A percentile compares a stretch with the other conserved stretches of the same genome.
phyloP scores from a whole-genome alignment of 2,888 invertebrate species.

The Oscheius onirici region DNA sequence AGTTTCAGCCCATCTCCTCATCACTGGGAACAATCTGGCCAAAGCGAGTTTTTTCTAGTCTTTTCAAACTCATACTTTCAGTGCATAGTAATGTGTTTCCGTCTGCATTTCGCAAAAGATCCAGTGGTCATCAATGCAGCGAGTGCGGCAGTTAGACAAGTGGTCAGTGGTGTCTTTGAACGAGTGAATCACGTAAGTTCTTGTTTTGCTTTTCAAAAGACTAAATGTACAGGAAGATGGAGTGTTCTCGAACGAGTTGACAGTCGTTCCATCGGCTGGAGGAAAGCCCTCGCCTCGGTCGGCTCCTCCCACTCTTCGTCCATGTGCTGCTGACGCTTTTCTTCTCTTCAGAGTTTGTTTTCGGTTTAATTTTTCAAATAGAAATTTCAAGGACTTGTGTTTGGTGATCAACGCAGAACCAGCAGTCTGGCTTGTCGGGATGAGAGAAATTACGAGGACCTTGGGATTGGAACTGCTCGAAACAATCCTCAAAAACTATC shows the following conservation, averaged over 20 bases:
- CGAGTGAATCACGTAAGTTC: conserved; percentile 71
- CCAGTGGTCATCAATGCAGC: conserved; percentile 95
- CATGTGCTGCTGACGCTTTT: conserved; percentile 82
- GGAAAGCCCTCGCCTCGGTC: conserved; percentile 78
- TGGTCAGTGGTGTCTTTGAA: conserved; percentile 82
- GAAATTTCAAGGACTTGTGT: conserved; percentile 84
- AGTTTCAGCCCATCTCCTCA: conserved; percentile 92
- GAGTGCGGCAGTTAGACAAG: conserved; percentile 93
- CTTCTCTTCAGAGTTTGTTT: conserved; percentile 84
- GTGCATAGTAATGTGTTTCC: conserved; percentile 93
- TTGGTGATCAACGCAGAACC: conserved; percentile 95
- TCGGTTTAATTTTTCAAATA: not conserved
- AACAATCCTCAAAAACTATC: conserved; percentile 82
- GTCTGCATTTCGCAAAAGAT: conserved; percentile 93
- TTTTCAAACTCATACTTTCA: conserved; percentile 73
- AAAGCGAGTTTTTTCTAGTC: conserved; percentile 77
- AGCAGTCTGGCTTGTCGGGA: conserved; percentile 91
- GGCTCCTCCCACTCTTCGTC: conserved; percentile 79
- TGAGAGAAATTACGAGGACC: conserved; percentile 95
- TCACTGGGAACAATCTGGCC: conserved; percentile 91
- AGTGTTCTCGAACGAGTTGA: conserved; percentile 56
- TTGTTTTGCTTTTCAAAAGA: not conserved
- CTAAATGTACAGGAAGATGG: conserved; percentile 62
- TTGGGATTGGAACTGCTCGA: conserved; percentile 95
- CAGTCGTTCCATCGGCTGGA: conserved; percentile 79